A percentile compares a stretch with the other conserved stretches of the same genome.
Evolutionary conservation across 1,140 invertebrate genomes (phyloP).

Genomic region (Calliopsis andreniformis): DNA sequence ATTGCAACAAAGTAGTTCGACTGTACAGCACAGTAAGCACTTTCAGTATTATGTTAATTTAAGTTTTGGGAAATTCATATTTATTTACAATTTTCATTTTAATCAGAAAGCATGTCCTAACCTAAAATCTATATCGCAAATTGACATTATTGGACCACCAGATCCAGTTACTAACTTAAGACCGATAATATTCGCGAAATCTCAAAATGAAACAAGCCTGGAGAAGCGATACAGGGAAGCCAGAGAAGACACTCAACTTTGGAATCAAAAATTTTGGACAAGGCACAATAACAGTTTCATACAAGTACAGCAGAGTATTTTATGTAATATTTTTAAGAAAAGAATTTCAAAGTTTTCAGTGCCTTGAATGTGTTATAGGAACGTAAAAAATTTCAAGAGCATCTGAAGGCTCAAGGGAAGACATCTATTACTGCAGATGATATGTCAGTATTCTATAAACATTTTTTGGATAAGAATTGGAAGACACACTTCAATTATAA

Average conservation of each 20-base stretch:
- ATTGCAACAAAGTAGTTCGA: background rate
- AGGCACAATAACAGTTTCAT: conserved; percentile 88
- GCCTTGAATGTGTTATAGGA: conserved; percentile 82
- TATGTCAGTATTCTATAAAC: conserved; percentile 93
- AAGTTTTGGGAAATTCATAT: background rate
- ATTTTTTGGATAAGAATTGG: conserved; percentile 90
- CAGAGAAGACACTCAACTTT: conserved; percentile 86
- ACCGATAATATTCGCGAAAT: conserved; percentile 85
- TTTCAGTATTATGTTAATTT: background rate
- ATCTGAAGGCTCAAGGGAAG: conserved; percentile 80
- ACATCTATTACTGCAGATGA: conserved; percentile 87
- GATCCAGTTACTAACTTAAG: conserved; percentile 90
- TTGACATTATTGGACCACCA: conserved; percentile 86
- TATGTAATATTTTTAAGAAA: background rate
- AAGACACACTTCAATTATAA: conserved; percentile 87
- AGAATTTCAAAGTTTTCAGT: background rate
- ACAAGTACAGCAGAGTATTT: conserved; percentile 75
- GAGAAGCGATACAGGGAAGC: conserved; percentile 85
- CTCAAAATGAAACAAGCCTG: conserved; percentile 84
- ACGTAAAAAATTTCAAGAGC: conserved; percentile 84
- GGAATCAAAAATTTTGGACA: conserved; percentile 92
- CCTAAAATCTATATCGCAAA: conserved; percentile 19
- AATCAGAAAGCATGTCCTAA: conserved; percentile 29
- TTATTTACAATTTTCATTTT: conserved; percentile 1
- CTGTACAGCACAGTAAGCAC: conserved; percentile 8